Evolutionary conservation across 2,113 vertebrate genomes (phyloP).

Genomic region (Thunnus maccoyii): DNA sequence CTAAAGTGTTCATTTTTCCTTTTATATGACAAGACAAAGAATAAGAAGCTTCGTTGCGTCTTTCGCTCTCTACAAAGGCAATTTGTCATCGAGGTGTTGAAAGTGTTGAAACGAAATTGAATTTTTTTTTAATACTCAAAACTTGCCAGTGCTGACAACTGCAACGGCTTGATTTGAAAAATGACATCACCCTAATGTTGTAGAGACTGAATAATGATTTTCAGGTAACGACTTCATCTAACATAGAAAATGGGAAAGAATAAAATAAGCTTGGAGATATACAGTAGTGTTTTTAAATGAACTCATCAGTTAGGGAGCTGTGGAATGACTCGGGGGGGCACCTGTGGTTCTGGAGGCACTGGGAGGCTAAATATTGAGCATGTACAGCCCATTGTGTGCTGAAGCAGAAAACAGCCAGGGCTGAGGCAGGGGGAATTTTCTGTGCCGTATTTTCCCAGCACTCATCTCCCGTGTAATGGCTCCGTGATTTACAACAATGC

Average conservation of each 20-base stretch:
- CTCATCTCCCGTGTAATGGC: conserved; percentile 59
- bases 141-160: too few species aligned
- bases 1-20: too few species aligned
- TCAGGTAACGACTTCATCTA: conserved; percentile 16
- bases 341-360: conserved; percentile 35
- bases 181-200: neutral
- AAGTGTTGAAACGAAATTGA: neutral
- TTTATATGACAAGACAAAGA: too few species aligned
- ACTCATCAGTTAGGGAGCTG: neutral
- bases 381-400: conserved; percentile 29
- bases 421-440: conserved; percentile 2
- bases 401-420: conserved; percentile 39
- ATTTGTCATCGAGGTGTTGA: neutral
- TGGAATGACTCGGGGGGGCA: conserved; percentile 6
- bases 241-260: conserved; percentile 1
- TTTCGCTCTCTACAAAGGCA: neutral
- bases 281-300: conserved; percentile 10
- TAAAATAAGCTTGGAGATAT: neutral
- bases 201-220: conserved; percentile 7
- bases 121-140: too few species aligned
- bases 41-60: neutral
- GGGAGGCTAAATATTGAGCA: conserved; percentile 45
- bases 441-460: conserved; percentile 32
- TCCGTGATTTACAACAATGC: conserved; percentile 58
- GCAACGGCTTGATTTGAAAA: neutral